Base-by-base conservation (phyloP, 2,797 vertebrate genomes). In the Ispidina lecontei region DNA sequence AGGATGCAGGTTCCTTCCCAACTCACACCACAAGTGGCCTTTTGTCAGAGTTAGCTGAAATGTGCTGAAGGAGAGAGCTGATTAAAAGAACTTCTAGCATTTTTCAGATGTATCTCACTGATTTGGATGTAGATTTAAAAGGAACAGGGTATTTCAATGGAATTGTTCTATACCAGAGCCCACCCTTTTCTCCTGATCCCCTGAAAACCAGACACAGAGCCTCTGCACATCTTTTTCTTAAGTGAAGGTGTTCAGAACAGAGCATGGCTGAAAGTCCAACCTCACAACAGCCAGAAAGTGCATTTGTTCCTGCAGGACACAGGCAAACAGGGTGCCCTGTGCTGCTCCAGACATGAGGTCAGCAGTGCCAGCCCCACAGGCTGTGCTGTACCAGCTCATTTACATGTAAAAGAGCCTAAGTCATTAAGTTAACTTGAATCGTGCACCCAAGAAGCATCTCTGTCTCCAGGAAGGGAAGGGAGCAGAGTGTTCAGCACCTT, bases 341-440 rank as follows among this genome's bases (percentile, higher is more conserved):
- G 68, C 84, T 94, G 56, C 73, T 59, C 86, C 89, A 96, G 95
- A 96, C 91, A 93, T 73, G 85, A 94, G 80, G 92, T 93, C 91
- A 93, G 76, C 63, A 4, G 6, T 62, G 52, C 79, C 84, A 37
- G 71, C 82, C 91, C 90, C 67, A 4, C 31, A 46, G 76, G 56
- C 39, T 28, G 14, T 16, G 74, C 75, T 59, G 56, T 16, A 77
- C 54, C 82, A 41, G 65, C 70, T 90, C 82, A 76, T 86, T 65
- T 33, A 12, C 67, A 90, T 43, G 69, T 35, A 39, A 59, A 78
- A 65, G 69, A 73, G 62, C 56, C 84, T 43, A 54, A 81, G 75
- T 70, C 83, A 44, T 18, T 33, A 69, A 80, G 44, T 55, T 81
- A 52, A 77, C 54, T 60, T 25, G 26, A 87, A 41, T 83, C 62